Conservation (phyloP, 1,140 invertebrate species). For the Lethrus apterus region DNA sequence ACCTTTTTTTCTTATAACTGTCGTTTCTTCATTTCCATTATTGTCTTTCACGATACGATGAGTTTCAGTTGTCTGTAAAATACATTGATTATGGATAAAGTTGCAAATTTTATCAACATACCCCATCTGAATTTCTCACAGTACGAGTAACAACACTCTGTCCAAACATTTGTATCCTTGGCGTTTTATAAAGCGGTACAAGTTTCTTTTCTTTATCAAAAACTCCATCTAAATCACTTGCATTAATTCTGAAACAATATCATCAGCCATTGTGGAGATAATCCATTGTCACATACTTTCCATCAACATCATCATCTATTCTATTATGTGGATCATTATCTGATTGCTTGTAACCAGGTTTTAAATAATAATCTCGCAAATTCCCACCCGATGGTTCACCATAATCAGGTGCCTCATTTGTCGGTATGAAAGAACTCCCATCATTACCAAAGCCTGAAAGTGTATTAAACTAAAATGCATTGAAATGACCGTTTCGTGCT, state of each 20-base stretch:
- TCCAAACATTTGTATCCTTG: slow-evolving; percentile 18
- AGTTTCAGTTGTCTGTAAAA: slow-evolving; percentile 43
- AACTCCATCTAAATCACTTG: slow-evolving; percentile 36
- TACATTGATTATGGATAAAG: slow-evolving; percentile 17
- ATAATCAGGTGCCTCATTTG: neutral
- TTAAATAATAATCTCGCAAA: slow-evolving; percentile 44
- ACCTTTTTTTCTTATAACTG: slow-evolving; percentile 40
- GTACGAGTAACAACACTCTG: slow-evolving; percentile 38
- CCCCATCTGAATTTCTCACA: slow-evolving; percentile 41
- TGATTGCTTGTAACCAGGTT: slow-evolving; percentile 35
- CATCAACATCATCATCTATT: slow-evolving; percentile 46
- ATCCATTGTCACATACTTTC: slow-evolving; percentile 39
- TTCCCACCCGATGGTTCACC: slow-evolving; percentile 9
- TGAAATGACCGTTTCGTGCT: neutral
- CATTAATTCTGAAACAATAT: slow-evolving; percentile 38
- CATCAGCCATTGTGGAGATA: slow-evolving; percentile 11
- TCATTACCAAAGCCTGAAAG: slow-evolving; percentile 1
- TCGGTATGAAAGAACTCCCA: neutral
- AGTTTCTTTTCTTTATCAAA: slow-evolving; percentile 14
- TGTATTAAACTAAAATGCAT: neutral
- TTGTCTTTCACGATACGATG: slow-evolving; percentile 43
- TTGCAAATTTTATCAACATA: slow-evolving; percentile 25
- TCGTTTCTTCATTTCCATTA: slow-evolving; percentile 46
- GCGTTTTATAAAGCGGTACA: slow-evolving; percentile 2
- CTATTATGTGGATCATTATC: slow-evolving; percentile 25